Conservation (phyloP, 2,797 vertebrate species). For the Spinus pinus region DNA sequence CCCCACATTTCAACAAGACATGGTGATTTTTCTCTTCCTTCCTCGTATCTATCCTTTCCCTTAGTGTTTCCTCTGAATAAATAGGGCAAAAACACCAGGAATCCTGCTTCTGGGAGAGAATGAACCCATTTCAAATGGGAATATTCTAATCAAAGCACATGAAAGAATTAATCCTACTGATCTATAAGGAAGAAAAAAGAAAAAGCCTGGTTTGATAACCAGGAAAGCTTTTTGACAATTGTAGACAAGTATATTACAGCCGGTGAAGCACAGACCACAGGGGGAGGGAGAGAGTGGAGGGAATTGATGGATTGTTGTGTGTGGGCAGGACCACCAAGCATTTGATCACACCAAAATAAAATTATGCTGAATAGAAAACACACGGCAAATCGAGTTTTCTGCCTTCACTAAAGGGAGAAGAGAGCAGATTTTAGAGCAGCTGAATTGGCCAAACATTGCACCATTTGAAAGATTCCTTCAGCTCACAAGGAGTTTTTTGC, state of each 20-base stretch:
- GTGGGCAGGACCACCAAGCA: neutral
- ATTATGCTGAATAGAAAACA: conserved; percentile 38
- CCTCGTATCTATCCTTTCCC: neutral
- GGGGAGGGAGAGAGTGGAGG: neutral
- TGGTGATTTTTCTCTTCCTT: neutral
- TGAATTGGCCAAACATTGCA: neutral
- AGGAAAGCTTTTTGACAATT: conserved; percentile 21
- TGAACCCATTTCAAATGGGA: neutral
- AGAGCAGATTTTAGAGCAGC: conserved; percentile 12
- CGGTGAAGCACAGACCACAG: neutral
- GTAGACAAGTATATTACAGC: neutral
- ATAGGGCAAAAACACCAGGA: neutral
- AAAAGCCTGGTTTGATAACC: neutral
- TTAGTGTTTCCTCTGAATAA: neutral
- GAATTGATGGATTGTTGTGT: neutral
- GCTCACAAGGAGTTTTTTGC: neutral
- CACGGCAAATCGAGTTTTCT: neutral
- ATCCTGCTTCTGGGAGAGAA: neutral
- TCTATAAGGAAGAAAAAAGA: neutral
- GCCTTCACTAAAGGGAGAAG: neutral
- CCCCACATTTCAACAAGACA: neutral
- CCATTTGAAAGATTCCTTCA: neutral
- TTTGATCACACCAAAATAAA: conserved; percentile 37
- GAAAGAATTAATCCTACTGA: neutral
- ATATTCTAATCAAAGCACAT: neutral